A percentile compares a stretch with the other conserved stretches of the same genome.
Conservation (phyloP, 2,113 vertebrate species). For the Vulpes vulpes region DNA sequence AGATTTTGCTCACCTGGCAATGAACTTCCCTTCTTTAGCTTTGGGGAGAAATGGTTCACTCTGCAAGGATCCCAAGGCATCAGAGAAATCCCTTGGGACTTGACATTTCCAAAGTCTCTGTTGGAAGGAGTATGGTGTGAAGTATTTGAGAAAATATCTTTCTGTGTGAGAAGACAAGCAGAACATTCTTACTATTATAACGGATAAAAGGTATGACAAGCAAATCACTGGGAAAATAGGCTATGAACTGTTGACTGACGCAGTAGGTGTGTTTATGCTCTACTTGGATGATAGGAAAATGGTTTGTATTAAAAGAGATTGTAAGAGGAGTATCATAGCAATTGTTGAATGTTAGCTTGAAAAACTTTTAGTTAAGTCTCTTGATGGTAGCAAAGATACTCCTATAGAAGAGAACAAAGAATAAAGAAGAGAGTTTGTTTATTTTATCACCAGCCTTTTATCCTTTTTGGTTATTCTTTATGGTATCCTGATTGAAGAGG, state of each 20-base stretch:
- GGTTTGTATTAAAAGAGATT: neutral
- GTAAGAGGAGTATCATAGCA: neutral
- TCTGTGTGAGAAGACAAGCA: conserved; percentile 29
- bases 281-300: neutral
- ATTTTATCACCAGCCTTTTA: neutral
- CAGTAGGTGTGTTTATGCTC: neutral
- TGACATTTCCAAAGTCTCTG: conserved; percentile 45
- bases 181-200: neutral
- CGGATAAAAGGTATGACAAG: neutral
- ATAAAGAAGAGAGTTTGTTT: neutral
- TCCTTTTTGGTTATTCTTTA: neutral
- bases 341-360: neutral
- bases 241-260: neutral
- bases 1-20: neutral
- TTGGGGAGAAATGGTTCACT: conserved; percentile 9
- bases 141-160: conserved; percentile 47
- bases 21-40: neutral
- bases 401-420: neutral
- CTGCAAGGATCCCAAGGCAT: neutral
- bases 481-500: neutral
- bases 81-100: conserved; percentile 38
- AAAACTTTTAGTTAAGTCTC: neutral
- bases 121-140: conserved; percentile 8
- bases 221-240: neutral
- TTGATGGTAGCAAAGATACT: neutral